Evolutionary conservation across 2,888 invertebrate species (phyloP).

Genomic region (Cephus sareptanus): DNA sequence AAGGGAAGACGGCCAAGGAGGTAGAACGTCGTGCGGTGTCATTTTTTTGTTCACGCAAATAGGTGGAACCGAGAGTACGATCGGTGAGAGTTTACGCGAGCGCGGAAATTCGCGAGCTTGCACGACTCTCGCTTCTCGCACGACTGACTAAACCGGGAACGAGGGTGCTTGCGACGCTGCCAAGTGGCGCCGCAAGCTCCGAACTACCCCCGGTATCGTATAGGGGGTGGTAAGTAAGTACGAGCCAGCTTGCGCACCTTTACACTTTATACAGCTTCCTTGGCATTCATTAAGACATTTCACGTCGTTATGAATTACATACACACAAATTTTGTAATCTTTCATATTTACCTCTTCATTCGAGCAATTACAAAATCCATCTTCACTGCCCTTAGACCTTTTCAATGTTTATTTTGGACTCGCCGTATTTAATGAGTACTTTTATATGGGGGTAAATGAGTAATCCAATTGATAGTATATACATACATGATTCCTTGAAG

Average conservation of each 20-base stretch:
- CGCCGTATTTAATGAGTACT: background rate
- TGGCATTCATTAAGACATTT: background rate
- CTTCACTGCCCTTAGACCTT: too few relatives aligned
- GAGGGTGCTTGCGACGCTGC: constrained; percentile 27
- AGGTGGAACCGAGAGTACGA: background rate
- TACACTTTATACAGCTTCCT: background rate
- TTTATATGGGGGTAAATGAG: background rate
- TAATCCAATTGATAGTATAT: background rate
- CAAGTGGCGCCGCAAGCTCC: constrained; percentile 41
- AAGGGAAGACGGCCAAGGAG: background rate
- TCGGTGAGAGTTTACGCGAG: background rate
- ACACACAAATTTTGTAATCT: background rate
- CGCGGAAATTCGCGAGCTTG: constrained; percentile 30
- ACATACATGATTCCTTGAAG: background rate
- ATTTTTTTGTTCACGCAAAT: background rate
- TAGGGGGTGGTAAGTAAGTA: background rate
- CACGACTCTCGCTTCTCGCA: constrained; percentile 44
- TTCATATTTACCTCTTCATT: background rate
- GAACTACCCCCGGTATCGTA: constrained; percentile 12
- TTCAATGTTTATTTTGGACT: too few relatives aligned
- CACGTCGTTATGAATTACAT: background rate
- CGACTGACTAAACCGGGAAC: constrained; percentile 45
- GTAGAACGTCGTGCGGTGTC: background rate
- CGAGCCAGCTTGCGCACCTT: background rate
- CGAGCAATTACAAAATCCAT: background rate